These are phyloP conservation scores for Ellobium chinense DNA, from an alignment of 2,888 invertebrate genomes.

Conservation along the genomic window DNA sequence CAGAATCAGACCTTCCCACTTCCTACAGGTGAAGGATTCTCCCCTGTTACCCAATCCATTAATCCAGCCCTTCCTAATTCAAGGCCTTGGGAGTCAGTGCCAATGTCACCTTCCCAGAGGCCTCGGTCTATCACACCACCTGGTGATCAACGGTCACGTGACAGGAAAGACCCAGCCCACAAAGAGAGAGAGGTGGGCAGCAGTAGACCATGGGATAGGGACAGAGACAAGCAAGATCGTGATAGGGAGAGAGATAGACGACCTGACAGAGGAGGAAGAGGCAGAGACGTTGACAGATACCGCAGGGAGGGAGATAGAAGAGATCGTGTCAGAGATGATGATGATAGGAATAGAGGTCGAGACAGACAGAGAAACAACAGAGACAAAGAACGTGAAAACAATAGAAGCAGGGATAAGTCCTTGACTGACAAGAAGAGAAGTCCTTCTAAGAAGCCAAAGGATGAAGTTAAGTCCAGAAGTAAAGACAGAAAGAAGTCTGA, in stretches of 20 bases:
- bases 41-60: slow-evolving; percentile 50
- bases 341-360: slow-evolving; percentile 7
- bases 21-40: slow-evolving; percentile 48
- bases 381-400: slow-evolving; percentile 30
- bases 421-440: slow-evolving; percentile 80
- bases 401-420: slow-evolving; percentile 61
- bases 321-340: slow-evolving; percentile 1
- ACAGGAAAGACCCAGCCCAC: slow-evolving; percentile 19
- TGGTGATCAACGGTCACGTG: background rate
- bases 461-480: slow-evolving; percentile 53
- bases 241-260: slow-evolving; percentile 16
- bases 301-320: background rate
- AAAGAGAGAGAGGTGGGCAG: slow-evolving; percentile 17
- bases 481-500: slow-evolving; percentile 53
- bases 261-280: slow-evolving; percentile 26
- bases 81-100: slow-evolving; percentile 41
- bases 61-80: slow-evolving; percentile 49
- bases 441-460: slow-evolving; percentile 77
- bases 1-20: slow-evolving; percentile 47
- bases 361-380: slow-evolving; percentile 3
- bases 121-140: slow-evolving; percentile 41
- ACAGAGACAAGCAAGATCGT: slow-evolving; percentile 17
- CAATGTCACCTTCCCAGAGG: slow-evolving; percentile 37
- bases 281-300: background rate
- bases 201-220: slow-evolving; percentile 31